phyloP scores from a whole-genome alignment of 1,140 invertebrate species.

The Oreohelix idahoensis region DNA sequence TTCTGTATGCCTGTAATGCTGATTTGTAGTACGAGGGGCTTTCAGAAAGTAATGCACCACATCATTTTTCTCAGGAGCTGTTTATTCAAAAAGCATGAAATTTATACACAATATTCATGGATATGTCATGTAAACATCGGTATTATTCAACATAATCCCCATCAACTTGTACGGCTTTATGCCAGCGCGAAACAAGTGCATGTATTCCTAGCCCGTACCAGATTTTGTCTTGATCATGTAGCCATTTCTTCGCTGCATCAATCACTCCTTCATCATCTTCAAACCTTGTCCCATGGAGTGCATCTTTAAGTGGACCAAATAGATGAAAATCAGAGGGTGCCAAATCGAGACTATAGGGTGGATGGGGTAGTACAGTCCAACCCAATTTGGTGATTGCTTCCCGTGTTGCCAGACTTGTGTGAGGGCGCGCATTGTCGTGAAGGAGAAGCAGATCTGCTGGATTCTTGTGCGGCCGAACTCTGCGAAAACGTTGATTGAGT shows the following conservation, averaged over 20 bases:
- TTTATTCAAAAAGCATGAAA: too few species aligned
- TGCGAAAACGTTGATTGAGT: constrained; percentile 2
- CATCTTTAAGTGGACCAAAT: constrained; percentile 10
- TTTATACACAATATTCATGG: constrained; percentile 10
- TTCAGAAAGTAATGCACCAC: too few species aligned
- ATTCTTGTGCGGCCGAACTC: constrained; percentile 4
- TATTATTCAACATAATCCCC: constrained; percentile 2
- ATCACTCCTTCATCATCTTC: constrained; percentile 1
- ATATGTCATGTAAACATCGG: constrained; percentile 3
- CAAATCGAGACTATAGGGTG: constrained; percentile 7
- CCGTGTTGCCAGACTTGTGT: constrained; percentile 10
- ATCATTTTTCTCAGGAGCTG: too few species aligned
- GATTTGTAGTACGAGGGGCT: too few species aligned
- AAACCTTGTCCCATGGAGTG: neutral
- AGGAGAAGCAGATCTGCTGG: constrained; percentile 8
- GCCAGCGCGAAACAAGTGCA: neutral
- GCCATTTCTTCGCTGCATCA: constrained; percentile 4
- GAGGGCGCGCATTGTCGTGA: neutral
- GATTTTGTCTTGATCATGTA: constrained; percentile 6
- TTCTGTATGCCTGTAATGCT: too few species aligned
- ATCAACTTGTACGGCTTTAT: constrained; percentile 12
- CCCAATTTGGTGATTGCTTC: neutral
- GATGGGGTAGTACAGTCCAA: neutral
- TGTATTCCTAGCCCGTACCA: constrained; percentile 4
- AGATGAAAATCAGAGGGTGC: constrained; percentile 11